These are phyloP conservation scores for Rhinogobius similis DNA, from an alignment of 2,113 vertebrate genomes.

Conservation along the genomic window DNA sequence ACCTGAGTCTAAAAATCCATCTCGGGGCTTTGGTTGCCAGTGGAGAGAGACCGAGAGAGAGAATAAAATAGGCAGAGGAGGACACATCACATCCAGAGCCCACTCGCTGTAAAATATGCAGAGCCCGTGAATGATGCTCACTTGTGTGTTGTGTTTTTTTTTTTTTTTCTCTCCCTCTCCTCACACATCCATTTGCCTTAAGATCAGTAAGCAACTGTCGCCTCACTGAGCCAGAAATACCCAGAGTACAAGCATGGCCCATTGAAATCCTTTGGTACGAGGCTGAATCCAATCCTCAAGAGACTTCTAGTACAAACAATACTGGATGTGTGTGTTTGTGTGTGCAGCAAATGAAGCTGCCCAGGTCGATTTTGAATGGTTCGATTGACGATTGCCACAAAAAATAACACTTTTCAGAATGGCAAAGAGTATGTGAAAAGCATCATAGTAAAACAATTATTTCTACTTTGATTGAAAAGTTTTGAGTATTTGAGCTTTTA, in stretches of 20 bases:
- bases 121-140: conserved; percentile 42
- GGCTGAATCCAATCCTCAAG: neutral
- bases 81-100: conserved; percentile 49
- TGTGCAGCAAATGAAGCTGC: neutral
- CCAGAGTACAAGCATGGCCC: conserved; percentile 13
- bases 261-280: conserved; percentile 10
- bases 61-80: conserved; percentile 53
- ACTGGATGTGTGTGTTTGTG: neutral
- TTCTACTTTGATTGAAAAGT: too few species aligned
- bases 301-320: neutral
- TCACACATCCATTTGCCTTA: conserved; percentile 44
- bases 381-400: neutral
- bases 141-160: conserved; percentile 52
- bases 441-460: too few species aligned
- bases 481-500: too few species aligned
- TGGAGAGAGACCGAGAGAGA: conserved; percentile 8
- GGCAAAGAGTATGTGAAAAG: too few species aligned
- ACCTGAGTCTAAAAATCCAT: conserved; percentile 72
- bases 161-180: neutral
- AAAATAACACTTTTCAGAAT: too few species aligned
- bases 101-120: conserved; percentile 49
- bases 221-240: conserved; percentile 37
- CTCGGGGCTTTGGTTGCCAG: conserved; percentile 55
- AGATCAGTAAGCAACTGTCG: conserved; percentile 57
- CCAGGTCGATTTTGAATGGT: neutral